These are phyloP conservation scores for Cnemophilus loriae DNA, from an alignment of 2,113 vertebrate species.

Conservation along the genomic window DNA sequence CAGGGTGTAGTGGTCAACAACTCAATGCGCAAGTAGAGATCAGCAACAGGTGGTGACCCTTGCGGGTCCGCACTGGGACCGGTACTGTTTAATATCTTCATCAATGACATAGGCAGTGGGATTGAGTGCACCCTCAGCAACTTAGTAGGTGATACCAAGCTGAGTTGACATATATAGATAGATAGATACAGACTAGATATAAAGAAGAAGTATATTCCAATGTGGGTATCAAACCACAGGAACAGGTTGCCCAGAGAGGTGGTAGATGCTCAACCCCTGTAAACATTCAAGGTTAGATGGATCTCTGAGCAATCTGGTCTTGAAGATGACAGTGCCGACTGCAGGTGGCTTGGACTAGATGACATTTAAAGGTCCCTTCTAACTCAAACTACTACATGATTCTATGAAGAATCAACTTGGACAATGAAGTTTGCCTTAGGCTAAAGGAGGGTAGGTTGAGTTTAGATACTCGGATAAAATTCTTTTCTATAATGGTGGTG, in stretches of 20 bases:
- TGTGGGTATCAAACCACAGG: background rate
- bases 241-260: background rate
- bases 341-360: background rate
- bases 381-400: background rate
- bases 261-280: background rate
- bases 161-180: background rate
- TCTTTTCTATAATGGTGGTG: background rate
- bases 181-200: background rate
- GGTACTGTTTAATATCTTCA: background rate
- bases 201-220: background rate
- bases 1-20: accelerated
- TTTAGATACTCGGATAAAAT: background rate
- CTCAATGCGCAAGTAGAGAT: background rate
- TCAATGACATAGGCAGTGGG: background rate
- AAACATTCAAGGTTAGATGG: background rate
- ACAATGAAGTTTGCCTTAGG: background rate
- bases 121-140: background rate
- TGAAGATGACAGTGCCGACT: background rate
- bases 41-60: accelerated
- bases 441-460: background rate
- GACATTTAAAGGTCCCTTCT: background rate
- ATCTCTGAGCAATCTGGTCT: background rate
- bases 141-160: background rate
- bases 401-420: background rate
- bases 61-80: accelerated